Evolutionary conservation across 2,113 vertebrate genomes (phyloP).

Genomic region (Amia ocellicauda): DNA sequence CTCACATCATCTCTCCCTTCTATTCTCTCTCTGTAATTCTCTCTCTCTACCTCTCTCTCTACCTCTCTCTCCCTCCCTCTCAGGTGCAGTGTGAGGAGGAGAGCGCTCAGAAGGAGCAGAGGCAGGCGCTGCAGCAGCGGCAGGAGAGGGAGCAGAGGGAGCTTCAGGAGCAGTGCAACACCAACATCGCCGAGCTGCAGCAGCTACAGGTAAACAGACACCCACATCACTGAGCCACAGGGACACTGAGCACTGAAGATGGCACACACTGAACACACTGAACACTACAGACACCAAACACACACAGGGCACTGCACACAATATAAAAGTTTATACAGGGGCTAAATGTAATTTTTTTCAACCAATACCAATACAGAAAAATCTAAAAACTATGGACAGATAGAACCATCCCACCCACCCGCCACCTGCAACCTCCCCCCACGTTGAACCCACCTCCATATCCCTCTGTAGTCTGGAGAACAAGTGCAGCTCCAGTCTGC

Average conservation of each 20-base stretch:
- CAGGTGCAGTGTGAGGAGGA: constrained; percentile 50
- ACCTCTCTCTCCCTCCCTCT: not conserved
- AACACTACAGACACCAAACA: not conserved
- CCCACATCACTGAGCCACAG: no score
- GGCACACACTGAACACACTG: not conserved
- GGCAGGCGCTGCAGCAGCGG: constrained; percentile 39
- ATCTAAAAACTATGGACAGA: no score
- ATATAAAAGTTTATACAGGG: no score
- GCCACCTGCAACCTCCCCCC: not conserved
- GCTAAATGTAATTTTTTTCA: no score
- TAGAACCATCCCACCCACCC: no score
- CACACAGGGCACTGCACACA: not conserved
- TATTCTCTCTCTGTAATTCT: not conserved
- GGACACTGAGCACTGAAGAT: not conserved
- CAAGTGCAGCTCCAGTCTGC: no score
- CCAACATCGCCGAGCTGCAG: constrained; percentile 51
- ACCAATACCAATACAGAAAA: no score
- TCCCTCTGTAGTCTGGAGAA: no score
- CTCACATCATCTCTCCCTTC: constrained; percentile 7
- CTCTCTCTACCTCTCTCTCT: not conserved
- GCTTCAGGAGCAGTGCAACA: constrained; percentile 50
- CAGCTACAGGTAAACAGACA: constrained; percentile 53
- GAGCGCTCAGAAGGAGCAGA: constrained; percentile 39
- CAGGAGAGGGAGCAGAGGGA: constrained; percentile 43
- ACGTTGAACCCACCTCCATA: no score